Evolutionary conservation across 2,888 invertebrate genomes (phyloP).

Genomic region (Scaptodrosophila latifasciaeformis): DNA sequence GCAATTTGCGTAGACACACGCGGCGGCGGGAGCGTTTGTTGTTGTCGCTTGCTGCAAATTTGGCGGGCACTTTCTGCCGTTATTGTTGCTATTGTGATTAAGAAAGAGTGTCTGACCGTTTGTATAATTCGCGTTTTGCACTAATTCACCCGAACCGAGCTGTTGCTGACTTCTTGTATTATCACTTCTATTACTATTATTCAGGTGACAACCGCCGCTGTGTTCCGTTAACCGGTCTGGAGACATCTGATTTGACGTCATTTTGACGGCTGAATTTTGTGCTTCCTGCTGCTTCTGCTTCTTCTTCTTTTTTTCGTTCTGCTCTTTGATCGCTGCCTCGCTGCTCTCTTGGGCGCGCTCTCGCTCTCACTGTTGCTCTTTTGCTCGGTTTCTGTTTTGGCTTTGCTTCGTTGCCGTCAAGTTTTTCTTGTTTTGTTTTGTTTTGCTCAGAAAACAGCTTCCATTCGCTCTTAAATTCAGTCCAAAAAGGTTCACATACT

Average conservation of each 20-base stretch:
- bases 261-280: conserved; percentile 49
- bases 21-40: conserved; percentile 36
- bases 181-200: conserved; percentile 26
- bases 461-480: no score
- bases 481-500: no score
- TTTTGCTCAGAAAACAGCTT: no score
- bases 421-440: conserved; percentile 10
- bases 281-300: background rate
- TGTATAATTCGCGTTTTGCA: conserved; percentile 54
- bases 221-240: conserved; percentile 47
- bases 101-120: conserved; percentile 56
- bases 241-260: no score
- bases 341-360: conserved; percentile 25
- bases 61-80: conserved; percentile 42
- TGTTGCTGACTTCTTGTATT: conserved; percentile 37
- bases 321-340: conserved; percentile 31
- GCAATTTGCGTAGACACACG: conserved; percentile 61
- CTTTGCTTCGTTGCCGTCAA: conserved; percentile 28
- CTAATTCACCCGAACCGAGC: conserved; percentile 45
- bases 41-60: conserved; percentile 37
- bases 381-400: conserved; percentile 27
- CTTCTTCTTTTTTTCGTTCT: conserved; percentile 6
- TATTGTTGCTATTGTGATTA: conserved; percentile 41
- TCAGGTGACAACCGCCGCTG: conserved; percentile 24
- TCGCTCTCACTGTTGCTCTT: conserved; percentile 7